Evolutionary conservation across 2,797 vertebrate genomes (phyloP).

Genomic region (Perodicticus potto): DNA sequence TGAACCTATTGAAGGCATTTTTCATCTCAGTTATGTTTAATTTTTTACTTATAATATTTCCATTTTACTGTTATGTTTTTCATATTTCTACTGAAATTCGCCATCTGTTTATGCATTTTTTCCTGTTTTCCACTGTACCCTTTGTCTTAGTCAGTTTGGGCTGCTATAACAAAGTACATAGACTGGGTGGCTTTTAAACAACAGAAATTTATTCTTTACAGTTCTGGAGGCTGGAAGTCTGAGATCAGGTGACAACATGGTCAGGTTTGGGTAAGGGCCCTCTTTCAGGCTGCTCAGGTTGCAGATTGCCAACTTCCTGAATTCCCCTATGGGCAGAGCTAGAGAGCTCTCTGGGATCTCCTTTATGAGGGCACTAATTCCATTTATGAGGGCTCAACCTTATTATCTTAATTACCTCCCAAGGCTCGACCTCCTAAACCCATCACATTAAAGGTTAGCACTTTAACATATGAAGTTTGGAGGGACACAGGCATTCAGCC

Average conservation of each 20-base stretch:
- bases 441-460: neutral
- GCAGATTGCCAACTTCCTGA: neutral
- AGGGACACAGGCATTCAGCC: neutral
- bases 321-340: neutral
- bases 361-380: neutral
- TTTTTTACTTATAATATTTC: constrained; percentile 37
- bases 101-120: constrained; percentile 42
- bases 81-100: constrained; percentile 44
- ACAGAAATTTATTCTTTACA: neutral
- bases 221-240: neutral
- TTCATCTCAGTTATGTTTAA: constrained; percentile 50
- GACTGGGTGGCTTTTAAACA: neutral
- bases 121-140: neutral
- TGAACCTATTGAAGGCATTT: constrained; percentile 41
- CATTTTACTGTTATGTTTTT: neutral
- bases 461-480: neutral
- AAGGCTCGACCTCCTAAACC: neutral
- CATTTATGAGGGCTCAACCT: neutral
- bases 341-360: neutral
- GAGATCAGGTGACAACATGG: neutral
- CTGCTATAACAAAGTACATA: neutral
- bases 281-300: neutral
- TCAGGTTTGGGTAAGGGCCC: neutral
- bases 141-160: neutral
- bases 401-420: neutral